phyloP scores from a whole-genome alignment of 2,888 invertebrate genomes.

The Phytoseiulus persimilis region DNA sequence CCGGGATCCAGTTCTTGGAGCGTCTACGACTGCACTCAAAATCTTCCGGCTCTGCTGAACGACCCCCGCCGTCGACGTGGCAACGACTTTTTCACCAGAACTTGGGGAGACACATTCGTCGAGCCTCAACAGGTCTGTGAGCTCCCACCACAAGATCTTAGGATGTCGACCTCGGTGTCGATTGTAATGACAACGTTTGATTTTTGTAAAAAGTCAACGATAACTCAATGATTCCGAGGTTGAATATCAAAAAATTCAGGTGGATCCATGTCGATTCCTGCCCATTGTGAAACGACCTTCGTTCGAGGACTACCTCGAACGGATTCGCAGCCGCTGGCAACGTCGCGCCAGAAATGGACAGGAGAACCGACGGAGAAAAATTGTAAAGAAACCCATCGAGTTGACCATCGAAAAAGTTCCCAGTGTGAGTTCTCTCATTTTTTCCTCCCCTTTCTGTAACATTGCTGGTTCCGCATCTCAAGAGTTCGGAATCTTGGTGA shows the following conservation, averaged over 20 bases:
- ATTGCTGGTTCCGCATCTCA: no score
- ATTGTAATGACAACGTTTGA: not conserved
- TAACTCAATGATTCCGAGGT: no score
- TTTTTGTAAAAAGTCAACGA: no score
- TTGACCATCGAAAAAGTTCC: constrained; percentile 36
- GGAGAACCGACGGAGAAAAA: not conserved
- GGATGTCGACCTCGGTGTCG: not conserved
- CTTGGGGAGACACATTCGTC: constrained; percentile 92
- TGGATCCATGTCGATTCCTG: constrained; percentile 5
- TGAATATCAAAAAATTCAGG: not conserved
- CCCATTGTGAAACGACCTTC: constrained; percentile 14
- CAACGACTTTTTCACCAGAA: constrained; percentile 89
- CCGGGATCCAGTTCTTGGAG: constrained; percentile 58
- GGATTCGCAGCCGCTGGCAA: constrained; percentile 23
- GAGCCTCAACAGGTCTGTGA: constrained; percentile 55
- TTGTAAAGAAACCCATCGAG: constrained; percentile 23
- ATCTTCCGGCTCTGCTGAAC: constrained; percentile 87
- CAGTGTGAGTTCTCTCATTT: constrained; percentile 13
- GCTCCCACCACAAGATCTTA: constrained; percentile 47
- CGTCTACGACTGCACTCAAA: constrained; percentile 82
- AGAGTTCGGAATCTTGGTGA: no score
- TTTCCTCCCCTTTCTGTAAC: no score
- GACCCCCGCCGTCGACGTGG: constrained; percentile 72
- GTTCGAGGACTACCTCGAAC: constrained; percentile 35
- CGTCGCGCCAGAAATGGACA: constrained; percentile 18